Base-by-base conservation (phyloP, 2,888 invertebrate genomes). In the Rotaria magnacalcarata region DNA sequence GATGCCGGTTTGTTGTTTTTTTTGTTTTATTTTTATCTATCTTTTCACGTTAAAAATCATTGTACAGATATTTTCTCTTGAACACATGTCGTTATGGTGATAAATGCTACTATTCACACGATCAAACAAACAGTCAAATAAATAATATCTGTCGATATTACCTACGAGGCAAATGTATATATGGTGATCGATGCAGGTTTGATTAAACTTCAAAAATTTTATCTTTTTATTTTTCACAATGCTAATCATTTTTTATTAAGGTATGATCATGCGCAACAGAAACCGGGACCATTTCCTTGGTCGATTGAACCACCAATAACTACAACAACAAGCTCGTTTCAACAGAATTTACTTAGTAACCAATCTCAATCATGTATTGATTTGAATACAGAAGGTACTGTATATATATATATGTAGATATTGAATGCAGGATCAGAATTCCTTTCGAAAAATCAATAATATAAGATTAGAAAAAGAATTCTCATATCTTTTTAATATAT, bases 91-190 rank as follows among this genome's bases (percentile, higher is more conserved):
- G 90, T 14, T 89, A 90, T 84, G 92, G 91, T 24, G 88, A 88
- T 27, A 88, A 88, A 84, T 92, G 92, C 88, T 88, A 87, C 50
- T 92, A 89, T 88, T 90, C 91, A n/a, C 92, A 92, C 88, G 90
- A 91, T 87, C 88, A 89, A 19, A 86, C 88, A 85, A 88, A 88
- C 21, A 88, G 89, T 56, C 89, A 88, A 34, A 89, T 90, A 41
- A 89, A 89, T 56, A 89, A 88, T 88, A 89, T 91, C 11, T 92
- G 92, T 88, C 89, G 89, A 41, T 92, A 89, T 88, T 91, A 90
- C 87, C 88, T 90, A 58, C 88, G 88, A 75, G 92, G 92, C 52
- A 88, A 87, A n/a, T 92, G 92, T 88, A 88, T 89, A 6, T 91
- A 89, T 88, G 91, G 90, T 84, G 88, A 89, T 8, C 87, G 88